These are phyloP conservation scores for Hemaris fuciformis DNA, from an alignment of 2,888 invertebrate genomes.

Conservation along the genomic window DNA sequence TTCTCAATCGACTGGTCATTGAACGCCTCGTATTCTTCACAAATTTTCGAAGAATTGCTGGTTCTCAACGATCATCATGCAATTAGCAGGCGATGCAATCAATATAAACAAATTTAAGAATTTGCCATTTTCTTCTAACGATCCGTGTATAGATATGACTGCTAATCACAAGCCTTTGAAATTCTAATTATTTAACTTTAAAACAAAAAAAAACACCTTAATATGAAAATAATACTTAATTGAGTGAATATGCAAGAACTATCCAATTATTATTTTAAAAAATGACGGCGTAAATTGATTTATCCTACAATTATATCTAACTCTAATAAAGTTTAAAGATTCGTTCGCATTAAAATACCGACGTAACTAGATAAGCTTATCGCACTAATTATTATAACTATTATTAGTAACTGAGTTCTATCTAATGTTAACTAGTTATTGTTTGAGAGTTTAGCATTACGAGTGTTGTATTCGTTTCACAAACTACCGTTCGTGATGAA, in stretches of 20 bases:
- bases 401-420: constrained; percentile 52
- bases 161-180: constrained; percentile 10
- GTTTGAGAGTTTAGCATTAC: constrained; percentile 29
- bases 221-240: background rate
- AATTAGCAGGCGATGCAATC: background rate
- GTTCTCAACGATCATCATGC: background rate
- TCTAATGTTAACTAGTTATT: constrained; percentile 52
- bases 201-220: constrained; percentile 2
- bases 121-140: background rate
- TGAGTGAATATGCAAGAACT: background rate
- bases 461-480: background rate
- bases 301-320: constrained; percentile 24
- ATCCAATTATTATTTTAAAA: background rate
- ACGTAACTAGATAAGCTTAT: constrained; percentile 51
- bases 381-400: constrained; percentile 51
- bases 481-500: constrained; percentile 4
- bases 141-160: background rate
- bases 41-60: background rate
- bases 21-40: background rate
- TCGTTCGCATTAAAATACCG: constrained; percentile 40
- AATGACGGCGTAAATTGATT: constrained; percentile 2
- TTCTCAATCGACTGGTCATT: constrained; percentile 31
- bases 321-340: constrained; percentile 23
- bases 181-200: background rate
- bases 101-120: background rate